Conservation (phyloP, 2,113 vertebrate genomes). For the Montifringilla adamsi region DNA sequence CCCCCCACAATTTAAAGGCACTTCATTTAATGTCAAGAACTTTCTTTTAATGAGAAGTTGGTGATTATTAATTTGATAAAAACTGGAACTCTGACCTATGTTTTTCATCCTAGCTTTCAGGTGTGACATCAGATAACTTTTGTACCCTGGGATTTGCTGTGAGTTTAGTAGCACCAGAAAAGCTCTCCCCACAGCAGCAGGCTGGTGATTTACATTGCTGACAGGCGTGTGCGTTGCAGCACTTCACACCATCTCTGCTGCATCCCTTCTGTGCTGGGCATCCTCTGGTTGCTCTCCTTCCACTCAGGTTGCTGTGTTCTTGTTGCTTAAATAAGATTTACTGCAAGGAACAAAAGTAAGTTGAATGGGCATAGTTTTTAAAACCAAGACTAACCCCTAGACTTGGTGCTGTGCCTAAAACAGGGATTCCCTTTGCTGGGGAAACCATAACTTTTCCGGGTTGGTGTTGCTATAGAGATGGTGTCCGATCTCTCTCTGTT, state of each 20-base stretch:
- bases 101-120: not conserved
- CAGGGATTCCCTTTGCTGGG: slow-evolving; percentile 60
- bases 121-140: not conserved
- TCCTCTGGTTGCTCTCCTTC: slow-evolving; percentile 52
- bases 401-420: not conserved
- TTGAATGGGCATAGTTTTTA: not conserved
- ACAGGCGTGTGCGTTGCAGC: slow-evolving; percentile 55
- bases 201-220: slow-evolving; percentile 61
- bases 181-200: not conserved
- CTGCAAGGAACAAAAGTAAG: slow-evolving; percentile 46
- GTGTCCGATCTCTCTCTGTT: slow-evolving; percentile 79
- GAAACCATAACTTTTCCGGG: slow-evolving; percentile 69
- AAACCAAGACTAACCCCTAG: not conserved
- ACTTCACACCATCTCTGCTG: slow-evolving; percentile 69
- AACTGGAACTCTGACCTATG: not conserved
- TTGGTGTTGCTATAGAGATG: slow-evolving; percentile 86
- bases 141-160: not conserved
- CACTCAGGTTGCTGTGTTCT: slow-evolving; percentile 40
- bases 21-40: not conserved
- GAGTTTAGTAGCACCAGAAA: not conserved
- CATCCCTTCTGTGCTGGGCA: slow-evolving; percentile 18
- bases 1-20: not conserved
- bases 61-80: not conserved
- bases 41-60: not conserved
- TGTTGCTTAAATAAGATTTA: slow-evolving; percentile 69